Evolutionary conservation across 1,140 invertebrate species (phyloP).

Genomic region (Zaprionus capensis): DNA sequence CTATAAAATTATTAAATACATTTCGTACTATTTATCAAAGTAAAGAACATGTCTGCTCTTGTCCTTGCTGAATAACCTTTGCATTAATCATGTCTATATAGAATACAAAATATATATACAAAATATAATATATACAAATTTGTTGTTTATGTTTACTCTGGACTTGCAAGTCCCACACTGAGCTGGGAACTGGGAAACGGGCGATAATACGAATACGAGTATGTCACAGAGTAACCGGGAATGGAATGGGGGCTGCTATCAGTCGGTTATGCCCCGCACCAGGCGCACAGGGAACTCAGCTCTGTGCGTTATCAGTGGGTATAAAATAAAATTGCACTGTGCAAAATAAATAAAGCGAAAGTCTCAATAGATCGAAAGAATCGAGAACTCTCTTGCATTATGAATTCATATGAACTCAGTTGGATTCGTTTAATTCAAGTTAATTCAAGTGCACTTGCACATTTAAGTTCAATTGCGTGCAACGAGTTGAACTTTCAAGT

Average conservation of each 20-base stretch:
- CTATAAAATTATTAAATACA: neutral
- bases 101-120: neutral
- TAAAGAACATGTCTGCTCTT: neutral
- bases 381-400: neutral
- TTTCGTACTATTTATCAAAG: neutral
- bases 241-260: conserved; percentile 1
- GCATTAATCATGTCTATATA: neutral
- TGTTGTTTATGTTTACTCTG: neutral
- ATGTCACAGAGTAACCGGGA: neutral
- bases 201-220: neutral
- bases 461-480: neutral
- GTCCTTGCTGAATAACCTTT: neutral
- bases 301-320: conserved; percentile 9
- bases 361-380: neutral
- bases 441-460: neutral
- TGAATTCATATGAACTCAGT: conserved; percentile 1
- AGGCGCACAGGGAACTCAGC: conserved; percentile 19
- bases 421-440: neutral
- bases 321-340: conserved; percentile 2
- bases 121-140: neutral
- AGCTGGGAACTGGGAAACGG: neutral
- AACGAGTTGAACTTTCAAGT: neutral
- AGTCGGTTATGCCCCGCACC: conserved; percentile 4
- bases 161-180: neutral
- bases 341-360: neutral